Evolutionary conservation across 2,113 vertebrate genomes (phyloP).

Genomic region (Leucoraja erinaceus): DNA sequence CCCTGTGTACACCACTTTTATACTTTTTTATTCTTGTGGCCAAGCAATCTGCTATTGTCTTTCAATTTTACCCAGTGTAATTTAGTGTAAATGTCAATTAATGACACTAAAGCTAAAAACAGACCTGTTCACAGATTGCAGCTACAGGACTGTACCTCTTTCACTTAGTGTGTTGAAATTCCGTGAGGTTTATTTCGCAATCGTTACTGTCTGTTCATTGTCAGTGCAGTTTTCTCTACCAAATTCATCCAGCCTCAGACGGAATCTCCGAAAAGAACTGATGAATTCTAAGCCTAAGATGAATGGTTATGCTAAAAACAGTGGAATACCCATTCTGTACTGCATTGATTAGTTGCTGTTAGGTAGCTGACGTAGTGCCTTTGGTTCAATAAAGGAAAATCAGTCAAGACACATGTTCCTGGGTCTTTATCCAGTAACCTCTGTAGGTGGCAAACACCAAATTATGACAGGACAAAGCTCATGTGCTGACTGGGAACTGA

Average conservation of each 20-base stretch:
- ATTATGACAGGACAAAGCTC: not conserved
- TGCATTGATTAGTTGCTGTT: too few relatives aligned
- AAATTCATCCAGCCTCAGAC: not conserved
- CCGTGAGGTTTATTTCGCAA: not conserved
- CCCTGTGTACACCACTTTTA: too few relatives aligned
- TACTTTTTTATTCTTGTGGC: not conserved
- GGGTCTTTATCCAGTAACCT: not conserved
- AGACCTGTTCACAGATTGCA: not conserved
- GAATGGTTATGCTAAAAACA: not conserved
- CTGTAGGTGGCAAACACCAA: not conserved
- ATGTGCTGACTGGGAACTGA: too few relatives aligned
- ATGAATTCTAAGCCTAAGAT: not conserved
- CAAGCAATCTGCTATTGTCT: not conserved
- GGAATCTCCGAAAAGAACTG: not conserved
- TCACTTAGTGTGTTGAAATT: not conserved
- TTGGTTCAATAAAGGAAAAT: not conserved
- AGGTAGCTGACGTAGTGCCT: too few relatives aligned
- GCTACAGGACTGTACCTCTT: not conserved
- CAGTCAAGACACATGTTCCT: not conserved
- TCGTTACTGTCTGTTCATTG: not conserved
- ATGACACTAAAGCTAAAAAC: not conserved
- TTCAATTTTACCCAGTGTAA: not conserved
- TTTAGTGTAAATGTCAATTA: not conserved
- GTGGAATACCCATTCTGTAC: too few relatives aligned
- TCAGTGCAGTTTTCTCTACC: not conserved